Evolutionary conservation across 2,888 invertebrate species (phyloP), one percentile per base, ranked within the genome.

Genomic region (Oegoconia quadripuncta): DNA sequence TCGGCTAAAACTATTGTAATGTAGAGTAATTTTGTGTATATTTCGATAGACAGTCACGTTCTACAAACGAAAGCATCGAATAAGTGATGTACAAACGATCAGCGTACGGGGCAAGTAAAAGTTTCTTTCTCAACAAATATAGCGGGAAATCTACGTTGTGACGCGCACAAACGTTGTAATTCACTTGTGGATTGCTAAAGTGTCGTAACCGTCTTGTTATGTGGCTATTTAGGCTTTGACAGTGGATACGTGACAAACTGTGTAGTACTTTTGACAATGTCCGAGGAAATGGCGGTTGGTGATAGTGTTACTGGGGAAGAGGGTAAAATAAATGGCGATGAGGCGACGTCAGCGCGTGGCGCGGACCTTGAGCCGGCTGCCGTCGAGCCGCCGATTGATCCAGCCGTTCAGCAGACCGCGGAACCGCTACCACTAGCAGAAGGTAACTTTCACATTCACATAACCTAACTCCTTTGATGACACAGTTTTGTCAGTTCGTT

Each of bases 81-180:
- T 34, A 36, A 41, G 42, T 48, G 48, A 50, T 39, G 39, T 43
- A 30, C 53, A 43, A 58, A 62, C 58, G 62, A 50, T 46, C 50
- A 46, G 51, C 46, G 49, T 62, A 59, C 54, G 51, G 50, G 52
- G 55, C 46, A 55, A 59, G 41, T 41, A 26, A 55, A 61, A 46
- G 48, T 63, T 73, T 64, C 27, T 76, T 74, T 73, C 63, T 50
- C 42, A 46, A 59, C 57, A 70, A 72, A 65, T 80, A 84, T 71
- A 86, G 86, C 86, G 86, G 86, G 86, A 86, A 86, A 84, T 71
- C 77, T 70, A 61, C 72, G 64, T 64, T 70, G 81, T 79, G 86
- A 83, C 86, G 84, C 86, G 76, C 68, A 73, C 67, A 57, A 74
- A 64, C 69, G 68, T 66, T 70, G 65, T 73, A 74, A 70, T 71